Conservation (phyloP, 1,140 invertebrate species). For the Pteromalus puparum region DNA sequence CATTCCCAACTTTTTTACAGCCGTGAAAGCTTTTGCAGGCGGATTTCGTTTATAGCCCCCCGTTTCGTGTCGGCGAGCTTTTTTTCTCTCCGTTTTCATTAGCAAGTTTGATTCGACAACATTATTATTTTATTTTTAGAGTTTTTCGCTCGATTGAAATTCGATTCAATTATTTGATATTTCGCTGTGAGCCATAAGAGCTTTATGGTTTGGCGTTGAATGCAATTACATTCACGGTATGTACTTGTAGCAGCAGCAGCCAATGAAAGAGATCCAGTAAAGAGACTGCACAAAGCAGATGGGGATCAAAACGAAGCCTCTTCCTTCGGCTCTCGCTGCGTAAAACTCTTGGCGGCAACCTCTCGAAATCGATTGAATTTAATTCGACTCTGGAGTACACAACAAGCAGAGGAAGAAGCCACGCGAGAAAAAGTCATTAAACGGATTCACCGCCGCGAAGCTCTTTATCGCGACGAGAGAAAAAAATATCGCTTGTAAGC, state of each 20-base stretch:
- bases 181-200: no score
- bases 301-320: no score
- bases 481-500: neutral
- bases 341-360: no score
- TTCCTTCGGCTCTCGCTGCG: no score
- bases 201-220: no score
- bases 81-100: neutral
- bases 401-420: neutral
- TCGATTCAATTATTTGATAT: neutral
- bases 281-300: no score
- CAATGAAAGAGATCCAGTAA: no score
- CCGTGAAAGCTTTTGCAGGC: neutral
- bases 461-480: neutral
- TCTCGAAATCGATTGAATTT: slow-evolving; percentile 30
- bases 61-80: neutral
- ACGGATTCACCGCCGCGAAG: neutral
- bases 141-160: neutral
- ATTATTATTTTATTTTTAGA: neutral
- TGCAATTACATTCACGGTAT: no score
- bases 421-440: slow-evolving; percentile 5
- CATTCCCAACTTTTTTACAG: slow-evolving; percentile 11
- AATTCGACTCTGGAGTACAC: slow-evolving; percentile 7
- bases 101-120: slow-evolving; percentile 25
- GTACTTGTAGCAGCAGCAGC: no score
- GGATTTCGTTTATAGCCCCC: neutral